Evolutionary conservation across 53 echinoderm and acorn worm species (phyloP).

Genomic region (Zoroaster sp.): DNA sequence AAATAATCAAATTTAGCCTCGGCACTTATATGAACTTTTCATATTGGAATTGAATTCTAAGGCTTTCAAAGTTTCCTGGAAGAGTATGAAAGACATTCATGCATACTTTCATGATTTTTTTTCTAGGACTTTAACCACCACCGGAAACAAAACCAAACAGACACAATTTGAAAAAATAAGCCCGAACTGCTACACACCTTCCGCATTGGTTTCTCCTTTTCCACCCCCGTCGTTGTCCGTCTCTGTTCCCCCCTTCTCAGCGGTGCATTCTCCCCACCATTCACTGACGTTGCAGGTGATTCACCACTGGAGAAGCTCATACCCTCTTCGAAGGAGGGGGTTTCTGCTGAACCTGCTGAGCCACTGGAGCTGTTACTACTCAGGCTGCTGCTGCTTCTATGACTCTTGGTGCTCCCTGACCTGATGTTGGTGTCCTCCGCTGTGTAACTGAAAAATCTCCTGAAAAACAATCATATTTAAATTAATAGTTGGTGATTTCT

Average conservation of each 20-base stretch:
- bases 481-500: too few relatives aligned
- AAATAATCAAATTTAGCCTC: too few relatives aligned
- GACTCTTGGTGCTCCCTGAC: neutral
- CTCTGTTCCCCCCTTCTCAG: slow-evolving; percentile 26
- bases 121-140: too few relatives aligned
- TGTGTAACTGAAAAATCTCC: slow-evolving; percentile 92
- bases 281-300: neutral
- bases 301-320: slow-evolving; percentile 36
- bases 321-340: slow-evolving; percentile 54
- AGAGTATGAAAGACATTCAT: neutral
- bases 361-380: slow-evolving; percentile 38
- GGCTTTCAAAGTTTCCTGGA: neutral
- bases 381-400: slow-evolving; percentile 12
- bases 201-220: slow-evolving; percentile 13
- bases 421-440: slow-evolving; percentile 70
- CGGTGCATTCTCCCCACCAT: slow-evolving; percentile 23
- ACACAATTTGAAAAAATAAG: neutral
- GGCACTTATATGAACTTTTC: too few relatives aligned
- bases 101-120: neutral
- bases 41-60: too few relatives aligned
- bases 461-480: slow-evolving; percentile 31
- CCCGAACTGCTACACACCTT: slow-evolving; percentile 1
- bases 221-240: slow-evolving; percentile 6
- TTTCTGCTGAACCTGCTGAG: slow-evolving; percentile 58
- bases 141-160: neutral